Evolutionary conservation across 2,888 invertebrate species (phyloP).

Genomic region (Hedya salicella): DNA sequence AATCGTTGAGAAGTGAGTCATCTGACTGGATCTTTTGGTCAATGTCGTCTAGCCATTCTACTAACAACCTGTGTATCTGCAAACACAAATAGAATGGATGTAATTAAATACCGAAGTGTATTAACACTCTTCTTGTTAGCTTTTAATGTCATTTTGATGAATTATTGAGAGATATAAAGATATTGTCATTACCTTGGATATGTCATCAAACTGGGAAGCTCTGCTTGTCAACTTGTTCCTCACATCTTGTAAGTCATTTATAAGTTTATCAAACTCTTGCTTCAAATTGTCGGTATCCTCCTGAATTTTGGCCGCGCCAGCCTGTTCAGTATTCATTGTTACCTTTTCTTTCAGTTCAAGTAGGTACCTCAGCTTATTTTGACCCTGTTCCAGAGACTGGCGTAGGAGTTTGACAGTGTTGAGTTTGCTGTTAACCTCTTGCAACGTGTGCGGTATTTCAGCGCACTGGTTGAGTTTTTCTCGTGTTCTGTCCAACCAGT

Average conservation of each 20-base stretch:
- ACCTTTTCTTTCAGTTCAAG: constrained; percentile 96
- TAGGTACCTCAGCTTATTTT: constrained; percentile 88
- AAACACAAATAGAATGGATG: constrained; percentile 32
- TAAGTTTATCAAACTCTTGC: constrained; percentile 94
- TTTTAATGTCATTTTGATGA: no score
- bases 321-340: constrained; percentile 95
- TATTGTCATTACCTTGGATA: constrained; percentile 87
- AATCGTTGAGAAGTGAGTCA: constrained; percentile 90
- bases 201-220: constrained; percentile 93
- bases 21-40: constrained; percentile 92
- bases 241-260: constrained; percentile 92
- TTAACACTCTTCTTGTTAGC: no score
- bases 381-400: constrained; percentile 96
- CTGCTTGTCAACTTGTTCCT: constrained; percentile 90
- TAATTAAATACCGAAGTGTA: no score
- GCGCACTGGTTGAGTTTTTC: constrained; percentile 93
- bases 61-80: constrained; percentile 89
- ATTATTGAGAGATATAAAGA: no score
- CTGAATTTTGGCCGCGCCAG: constrained; percentile 94
- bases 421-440: constrained; percentile 94
- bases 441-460: constrained; percentile 91
- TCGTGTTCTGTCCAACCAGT: constrained; percentile 95
- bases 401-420: constrained; percentile 94
- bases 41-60: constrained; percentile 95
- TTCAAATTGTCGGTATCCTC: constrained; percentile 96